Evolutionary conservation across 1,140 invertebrate genomes (phyloP).

Genomic region (Mya arenaria): DNA sequence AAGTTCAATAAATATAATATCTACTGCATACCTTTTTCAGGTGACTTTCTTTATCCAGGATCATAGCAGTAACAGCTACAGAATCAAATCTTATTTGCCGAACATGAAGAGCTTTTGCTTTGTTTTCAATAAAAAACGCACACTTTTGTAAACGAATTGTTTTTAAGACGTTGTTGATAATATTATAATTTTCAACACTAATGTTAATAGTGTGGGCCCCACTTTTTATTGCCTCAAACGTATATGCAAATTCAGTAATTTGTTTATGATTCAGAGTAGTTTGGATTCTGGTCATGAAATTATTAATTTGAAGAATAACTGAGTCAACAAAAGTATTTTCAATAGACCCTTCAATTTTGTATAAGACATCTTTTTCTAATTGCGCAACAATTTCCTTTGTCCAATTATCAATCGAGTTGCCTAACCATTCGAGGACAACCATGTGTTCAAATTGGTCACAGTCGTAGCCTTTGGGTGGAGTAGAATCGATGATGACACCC

Average conservation of each 20-base stretch:
- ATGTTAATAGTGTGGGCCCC: not conserved
- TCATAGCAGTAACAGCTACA: not conserved
- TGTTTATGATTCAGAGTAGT: not conserved
- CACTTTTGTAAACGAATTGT: too few species aligned
- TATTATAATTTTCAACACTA: not conserved
- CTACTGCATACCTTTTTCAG: not conserved
- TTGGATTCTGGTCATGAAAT: not conserved
- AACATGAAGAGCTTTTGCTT: not conserved
- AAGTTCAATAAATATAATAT: not conserved
- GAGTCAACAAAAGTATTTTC: not conserved
- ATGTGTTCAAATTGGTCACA: conserved; percentile 17
- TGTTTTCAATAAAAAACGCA: too few species aligned
- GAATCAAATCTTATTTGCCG: not conserved
- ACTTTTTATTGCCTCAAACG: too few species aligned
- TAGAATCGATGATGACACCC: conserved; percentile 48
- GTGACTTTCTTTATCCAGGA: not conserved
- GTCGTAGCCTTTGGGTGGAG: conserved; percentile 31
- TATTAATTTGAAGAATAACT: not conserved
- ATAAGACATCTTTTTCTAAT: not conserved
- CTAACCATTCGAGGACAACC: not conserved
- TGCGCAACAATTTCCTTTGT: not conserved
- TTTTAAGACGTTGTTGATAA: too few species aligned
- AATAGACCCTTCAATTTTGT: not conserved
- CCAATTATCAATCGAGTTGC: too few species aligned
- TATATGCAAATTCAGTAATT: too few species aligned